Evolutionary conservation across 2,888 invertebrate genomes (phyloP), one percentile per base, ranked within the genome.

Genomic region (Hydrotaea cyrtoneurina): DNA sequence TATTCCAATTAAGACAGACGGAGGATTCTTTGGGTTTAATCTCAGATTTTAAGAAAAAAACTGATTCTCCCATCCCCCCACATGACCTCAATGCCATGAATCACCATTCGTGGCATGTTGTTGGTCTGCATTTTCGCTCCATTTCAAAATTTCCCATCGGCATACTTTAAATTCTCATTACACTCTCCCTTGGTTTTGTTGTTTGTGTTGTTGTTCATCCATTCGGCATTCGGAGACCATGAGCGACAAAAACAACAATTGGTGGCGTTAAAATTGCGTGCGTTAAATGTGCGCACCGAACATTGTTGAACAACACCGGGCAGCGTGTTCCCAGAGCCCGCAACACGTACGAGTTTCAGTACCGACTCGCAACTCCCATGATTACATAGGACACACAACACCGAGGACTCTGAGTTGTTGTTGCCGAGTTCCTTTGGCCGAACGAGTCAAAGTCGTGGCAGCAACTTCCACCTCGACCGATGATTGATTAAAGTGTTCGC

Each of bases 181-280:
- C 64, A 36, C 36, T 15, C 11, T 39, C 13, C 26, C 71, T 57
- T 62, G 74, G n/a, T 59, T n/a, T 73, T 72, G 26, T 46, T 59
- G 31, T 23, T 59, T 50, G 19, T 36, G 43, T 59, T 31, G 17
- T 7, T 21, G 46, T 13, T n/a, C 50, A n/a, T 50, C 50, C 50
- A 46, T n/a, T n/a, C n/a, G n/a, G n/a, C n/a, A n/a, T n/a, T n/a
- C n/a, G n/a, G n/a, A n/a, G n/a, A 26, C 11, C n/a, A 72, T 31
- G 55, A 31, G 31, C 23, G 31, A 23, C 53, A 53, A 72, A 3
- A 26, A 50, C 2, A 46, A 50, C 46, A 59, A 0, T 21, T 17
- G 66, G 80, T 83, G 87, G 86, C 87, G 86, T 87, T 85, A 86
- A 87, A 87, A 87, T 87, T 85, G 85, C 87, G 79, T 84, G 83